A percentile compares a stretch with the other conserved stretches of the same genome.
phyloP scores from a whole-genome alignment of 2,797 vertebrate genomes.

The Sebastolobus alascanus region DNA sequence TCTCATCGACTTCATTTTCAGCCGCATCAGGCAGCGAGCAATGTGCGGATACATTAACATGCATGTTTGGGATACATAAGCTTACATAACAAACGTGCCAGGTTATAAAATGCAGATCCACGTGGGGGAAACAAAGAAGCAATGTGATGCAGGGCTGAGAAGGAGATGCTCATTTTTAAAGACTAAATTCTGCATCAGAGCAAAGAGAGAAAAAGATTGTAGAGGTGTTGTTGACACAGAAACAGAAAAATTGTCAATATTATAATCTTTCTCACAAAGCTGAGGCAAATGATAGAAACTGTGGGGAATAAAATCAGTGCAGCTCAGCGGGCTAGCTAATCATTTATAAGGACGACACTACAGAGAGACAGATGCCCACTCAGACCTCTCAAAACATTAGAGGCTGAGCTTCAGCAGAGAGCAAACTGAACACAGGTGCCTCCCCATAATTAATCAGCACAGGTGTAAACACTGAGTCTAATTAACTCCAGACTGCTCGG shows the following conservation, averaged over 20 bases:
- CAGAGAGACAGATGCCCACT: constrained; percentile 15
- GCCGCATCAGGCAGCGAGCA: neutral
- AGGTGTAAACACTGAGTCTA: constrained; percentile 17
- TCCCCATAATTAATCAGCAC: constrained; percentile 47
- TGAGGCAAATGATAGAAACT: neutral
- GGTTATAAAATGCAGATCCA: neutral
- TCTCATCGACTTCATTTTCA: neutral
- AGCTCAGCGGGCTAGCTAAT: neutral
- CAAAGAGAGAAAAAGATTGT: neutral
- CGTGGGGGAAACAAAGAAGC: neutral
- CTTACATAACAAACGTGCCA: neutral
- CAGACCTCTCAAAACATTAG: constrained; percentile 26
- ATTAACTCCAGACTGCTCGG: constrained; percentile 22
- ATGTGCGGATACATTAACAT: neutral
- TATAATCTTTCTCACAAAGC: neutral
- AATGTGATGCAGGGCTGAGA: neutral
- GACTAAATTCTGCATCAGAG: neutral
- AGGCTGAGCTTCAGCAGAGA: neutral
- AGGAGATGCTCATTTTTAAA: neutral
- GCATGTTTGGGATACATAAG: neutral
- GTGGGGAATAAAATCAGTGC: neutral
- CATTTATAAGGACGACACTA: neutral
- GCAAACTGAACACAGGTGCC: constrained; percentile 29
- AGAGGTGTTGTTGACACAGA: neutral
- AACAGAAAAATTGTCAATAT: neutral